These are phyloP conservation scores for Sinella curviseta DNA, from an alignment of 1,140 invertebrate genomes.

Conservation along the genomic window DNA sequence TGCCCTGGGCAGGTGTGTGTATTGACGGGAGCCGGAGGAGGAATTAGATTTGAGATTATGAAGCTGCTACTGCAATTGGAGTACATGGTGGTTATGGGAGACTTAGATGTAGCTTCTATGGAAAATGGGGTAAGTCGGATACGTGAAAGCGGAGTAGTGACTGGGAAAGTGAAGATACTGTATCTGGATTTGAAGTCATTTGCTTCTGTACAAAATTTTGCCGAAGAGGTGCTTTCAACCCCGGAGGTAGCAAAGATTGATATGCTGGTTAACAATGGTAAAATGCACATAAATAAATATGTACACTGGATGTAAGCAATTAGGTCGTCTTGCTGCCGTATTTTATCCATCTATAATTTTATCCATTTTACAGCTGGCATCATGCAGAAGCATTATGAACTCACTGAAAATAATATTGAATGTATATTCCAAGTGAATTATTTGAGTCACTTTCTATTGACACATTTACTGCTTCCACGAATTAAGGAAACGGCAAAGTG, in stretches of 20 bases:
- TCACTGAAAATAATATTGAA: conserved; percentile 78
- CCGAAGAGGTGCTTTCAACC: conserved; percentile 64
- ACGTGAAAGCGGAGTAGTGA: conserved; percentile 57
- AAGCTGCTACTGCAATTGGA: neutral
- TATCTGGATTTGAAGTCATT: conserved; percentile 66
- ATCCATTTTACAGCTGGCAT: conserved; percentile 68
- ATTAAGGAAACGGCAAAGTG: conserved; percentile 66
- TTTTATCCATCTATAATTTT: neutral
- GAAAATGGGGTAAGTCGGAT: conserved; percentile 48
- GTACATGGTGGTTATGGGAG: neutral
- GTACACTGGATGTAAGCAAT: too few relatives aligned
- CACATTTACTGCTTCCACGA: conserved; percentile 74
- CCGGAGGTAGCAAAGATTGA: conserved; percentile 65
- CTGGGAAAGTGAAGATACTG: conserved; percentile 58
- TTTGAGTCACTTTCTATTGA: conserved; percentile 82
- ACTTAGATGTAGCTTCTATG: neutral
- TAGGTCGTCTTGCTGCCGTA: neutral
- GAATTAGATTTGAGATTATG: too few relatives aligned
- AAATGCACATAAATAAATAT: conserved; percentile 38
- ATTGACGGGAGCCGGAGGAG: too few relatives aligned
- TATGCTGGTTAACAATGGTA: conserved; percentile 80
- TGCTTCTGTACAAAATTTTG: conserved; percentile 74
- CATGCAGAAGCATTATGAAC: conserved; percentile 75
- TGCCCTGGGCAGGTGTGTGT: too few relatives aligned
- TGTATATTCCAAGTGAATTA: conserved; percentile 81